Base-by-base conservation (phyloP, 2,113 vertebrate genomes). In the Columbina picui region DNA sequence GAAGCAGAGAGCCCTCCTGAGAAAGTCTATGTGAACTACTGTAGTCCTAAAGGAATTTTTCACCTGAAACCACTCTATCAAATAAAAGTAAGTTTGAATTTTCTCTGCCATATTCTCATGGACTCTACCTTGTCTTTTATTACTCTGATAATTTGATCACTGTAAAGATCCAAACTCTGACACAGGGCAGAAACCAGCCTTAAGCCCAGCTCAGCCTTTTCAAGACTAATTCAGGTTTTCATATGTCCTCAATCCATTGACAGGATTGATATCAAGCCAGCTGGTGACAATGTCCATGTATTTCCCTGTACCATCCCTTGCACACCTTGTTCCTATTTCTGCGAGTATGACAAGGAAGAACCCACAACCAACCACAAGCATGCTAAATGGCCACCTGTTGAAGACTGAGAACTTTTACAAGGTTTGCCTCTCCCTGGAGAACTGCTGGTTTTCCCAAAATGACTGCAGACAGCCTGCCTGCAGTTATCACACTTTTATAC, bases 241-340 rank as follows among this genome's bases (percentile, higher is more conserved):
- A 63, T 64, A 78, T 59, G 69, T 91, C 69, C 67, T 57, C 41
- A 68, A 25, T 53, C 52, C 29, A 29, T 32, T 92, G 59, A 87
- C 75, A 88, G 75, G 60, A 61, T n/a, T 61, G 50, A 82, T 75
- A 81, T 88, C 80, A 92, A 95, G 91, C 76, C 90, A 95, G 84
- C 64, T 60, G 57, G 70, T 75, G 55, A 57, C 70, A 56, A 10
- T 83, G 59, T 87, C 49, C 50, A 39, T 29, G 73, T 47, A 39
- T 91, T 50, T 74, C 88, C 74, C 26, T 64, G 73, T 84, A 81
- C 76, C 34, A 77, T n/a, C 57, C 50, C 60, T 27, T 55, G 13
- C 27, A 63, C 17, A 21, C 10, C 26, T 57, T 68, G 53, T 38
- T 68, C 27, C 39, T 45, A 8, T 3, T 57, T 68, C 39, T 56